These are phyloP conservation scores for Hypsopygia costalis DNA, from an alignment of 2,888 invertebrate genomes.

Conservation along the genomic window DNA sequence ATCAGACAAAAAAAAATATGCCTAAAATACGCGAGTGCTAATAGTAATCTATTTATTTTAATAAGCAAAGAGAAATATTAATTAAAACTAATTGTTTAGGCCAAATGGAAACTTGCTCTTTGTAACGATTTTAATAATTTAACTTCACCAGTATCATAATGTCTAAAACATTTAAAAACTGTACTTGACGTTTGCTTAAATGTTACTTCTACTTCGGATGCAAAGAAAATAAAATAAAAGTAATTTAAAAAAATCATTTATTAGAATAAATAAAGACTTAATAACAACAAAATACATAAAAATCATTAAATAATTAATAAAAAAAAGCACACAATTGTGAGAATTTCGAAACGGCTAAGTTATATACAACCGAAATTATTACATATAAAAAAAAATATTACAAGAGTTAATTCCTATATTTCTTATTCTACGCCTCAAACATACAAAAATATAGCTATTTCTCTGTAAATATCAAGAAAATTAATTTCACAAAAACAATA, in stretches of 20 bases:
- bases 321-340: slow-evolving; percentile 34
- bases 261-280: slow-evolving; percentile 48
- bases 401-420: background rate
- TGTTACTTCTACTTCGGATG: no score
- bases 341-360: slow-evolving; percentile 1
- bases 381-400: background rate
- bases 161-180: no score
- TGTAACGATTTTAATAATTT: slow-evolving; percentile 14
- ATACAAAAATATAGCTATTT: slow-evolving; percentile 33
- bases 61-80: no score
- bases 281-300: slow-evolving; percentile 33
- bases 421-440: slow-evolving; percentile 8
- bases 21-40: no score
- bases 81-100: slow-evolving; percentile 24
- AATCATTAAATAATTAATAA: slow-evolving; percentile 26
- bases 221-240: slow-evolving; percentile 23
- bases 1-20: no score
- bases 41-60: no score
- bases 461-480: background rate
- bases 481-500: no score
- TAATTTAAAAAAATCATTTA: slow-evolving; percentile 44
- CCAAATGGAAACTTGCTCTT: slow-evolving; percentile 36
- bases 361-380: background rate
- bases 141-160: no score
- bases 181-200: no score